Evolutionary conservation across 2,113 vertebrate species (phyloP).

Genomic region (Siniperca chuatsi): DNA sequence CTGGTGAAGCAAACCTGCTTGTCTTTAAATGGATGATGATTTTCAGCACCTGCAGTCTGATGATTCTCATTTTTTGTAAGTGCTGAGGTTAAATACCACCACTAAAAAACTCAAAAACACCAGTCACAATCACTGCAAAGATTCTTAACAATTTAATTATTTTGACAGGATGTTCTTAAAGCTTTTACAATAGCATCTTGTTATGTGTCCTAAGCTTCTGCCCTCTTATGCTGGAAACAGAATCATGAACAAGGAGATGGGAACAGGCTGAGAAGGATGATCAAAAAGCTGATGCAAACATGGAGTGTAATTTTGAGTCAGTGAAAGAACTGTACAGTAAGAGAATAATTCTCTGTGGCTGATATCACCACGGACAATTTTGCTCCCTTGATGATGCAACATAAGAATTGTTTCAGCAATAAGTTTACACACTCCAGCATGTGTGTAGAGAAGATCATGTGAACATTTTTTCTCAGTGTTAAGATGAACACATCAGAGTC

Average conservation of each 20-base stretch:
- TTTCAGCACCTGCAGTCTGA: not conserved
- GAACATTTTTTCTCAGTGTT: not conserved
- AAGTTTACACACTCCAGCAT: slow-evolving; percentile 22
- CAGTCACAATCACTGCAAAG: not conserved
- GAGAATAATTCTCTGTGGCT: slow-evolving; percentile 45
- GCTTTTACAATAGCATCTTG: slow-evolving; percentile 15
- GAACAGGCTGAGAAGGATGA: slow-evolving; percentile 51
- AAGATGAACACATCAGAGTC: not conserved
- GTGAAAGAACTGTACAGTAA: slow-evolving; percentile 58
- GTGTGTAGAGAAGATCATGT: slow-evolving; percentile 21
- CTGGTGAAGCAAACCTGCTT: not conserved
- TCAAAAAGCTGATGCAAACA: slow-evolving; percentile 73
- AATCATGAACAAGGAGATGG: slow-evolving; percentile 26
- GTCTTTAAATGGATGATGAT: not conserved
- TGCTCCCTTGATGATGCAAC: slow-evolving; percentile 68
- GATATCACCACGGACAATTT: slow-evolving; percentile 43
- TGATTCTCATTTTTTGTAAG: slow-evolving; percentile 1
- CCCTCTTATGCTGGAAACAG: slow-evolving; percentile 31
- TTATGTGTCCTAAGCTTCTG: slow-evolving; percentile 23
- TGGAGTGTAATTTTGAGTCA: slow-evolving; percentile 32
- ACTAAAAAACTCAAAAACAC: not conserved
- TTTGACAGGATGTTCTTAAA: slow-evolving; percentile 15
- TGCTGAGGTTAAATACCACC: not conserved
- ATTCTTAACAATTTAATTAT: slow-evolving; percentile 15
- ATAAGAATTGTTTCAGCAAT: slow-evolving; percentile 60